Base-by-base conservation (phyloP, 1,140 invertebrate species). In the Hycleus phaleratus region DNA sequence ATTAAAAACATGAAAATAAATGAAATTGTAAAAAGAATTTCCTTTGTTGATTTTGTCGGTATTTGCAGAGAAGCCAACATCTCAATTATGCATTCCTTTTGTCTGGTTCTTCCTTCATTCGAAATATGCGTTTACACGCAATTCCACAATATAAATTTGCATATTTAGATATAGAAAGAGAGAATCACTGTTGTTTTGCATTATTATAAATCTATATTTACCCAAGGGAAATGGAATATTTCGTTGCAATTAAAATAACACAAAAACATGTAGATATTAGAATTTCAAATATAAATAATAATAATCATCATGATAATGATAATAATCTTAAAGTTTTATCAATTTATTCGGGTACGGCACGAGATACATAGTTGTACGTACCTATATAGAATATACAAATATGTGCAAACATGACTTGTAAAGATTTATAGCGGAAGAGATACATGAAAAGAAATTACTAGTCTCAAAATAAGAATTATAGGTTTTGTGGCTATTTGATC, bases 41-140 rank as follows among this genome's bases (percentile, higher is more conserved):
- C 48, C 54, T 46, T 56, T 56, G 54, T 56, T 56, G 54, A 56
- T 56, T 56, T 44, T 45, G 42, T 38, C 46, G 46, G 54, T 56
- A 56, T 56, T 56, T 56, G 46, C 54, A 48, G 46, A 56, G 49
- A 56, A 43, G 54, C 54, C 54, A 49, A 56, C 54, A 46, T 56
- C 54, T 56, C 54, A 56, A 56, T 56, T 56, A 56, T 56, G 46
- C 46, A 56, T 56, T 56, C 54, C 54, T 46, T 46, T 56, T 56
- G 54, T 32, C 32, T 32, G 48, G 54, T 43, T 56, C 54, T 56
- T 53, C 54, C 46, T 32, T 32, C 32, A 7, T 32, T 56, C 46
- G 46, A 48, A 48, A 56, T 48, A 48, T 56, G 54, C 54, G 54
- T 56, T 56, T 56, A 48, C 54, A 56, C 54, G 54, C 54, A 56